Conservation (phyloP, 2,797 vertebrate genomes). For the Gambelia wislizenii region DNA sequence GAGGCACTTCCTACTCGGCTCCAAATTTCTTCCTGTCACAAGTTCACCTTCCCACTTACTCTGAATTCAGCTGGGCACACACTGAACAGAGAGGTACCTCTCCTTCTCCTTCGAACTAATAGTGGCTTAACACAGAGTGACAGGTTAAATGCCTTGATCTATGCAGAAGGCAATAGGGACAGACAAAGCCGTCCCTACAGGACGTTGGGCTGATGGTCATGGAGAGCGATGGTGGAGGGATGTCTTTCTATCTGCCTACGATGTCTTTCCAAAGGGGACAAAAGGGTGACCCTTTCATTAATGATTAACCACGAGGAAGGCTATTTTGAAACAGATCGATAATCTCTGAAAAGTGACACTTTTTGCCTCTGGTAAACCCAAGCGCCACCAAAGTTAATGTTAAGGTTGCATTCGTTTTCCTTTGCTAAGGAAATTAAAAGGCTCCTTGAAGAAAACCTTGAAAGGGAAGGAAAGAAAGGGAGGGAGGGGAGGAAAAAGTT, state of each 20-base stretch:
- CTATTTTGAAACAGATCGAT: slow-evolving; percentile 61
- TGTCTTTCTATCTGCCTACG: background rate
- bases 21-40: background rate
- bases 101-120: background rate
- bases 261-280: background rate
- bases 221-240: background rate
- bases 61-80: background rate
- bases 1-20: background rate
- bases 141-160: background rate
- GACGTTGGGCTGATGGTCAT: background rate
- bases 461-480: background rate
- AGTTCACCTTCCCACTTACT: background rate
- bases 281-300: slow-evolving; percentile 46
- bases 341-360: slow-evolving; percentile 53
- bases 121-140: background rate
- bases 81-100: background rate
- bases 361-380: slow-evolving; percentile 37
- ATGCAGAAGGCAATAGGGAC: background rate
- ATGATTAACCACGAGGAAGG: slow-evolving; percentile 49
- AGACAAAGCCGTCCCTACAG: background rate
- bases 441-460: slow-evolving; percentile 38
- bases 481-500: too few relatives aligned
- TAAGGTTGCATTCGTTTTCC: slow-evolving; percentile 38
- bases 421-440: slow-evolving; percentile 26
- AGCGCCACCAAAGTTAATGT: slow-evolving; percentile 45